Base-by-base conservation (phyloP, 2,888 invertebrate genomes). In the Drosophila neoperkinsi region DNA sequence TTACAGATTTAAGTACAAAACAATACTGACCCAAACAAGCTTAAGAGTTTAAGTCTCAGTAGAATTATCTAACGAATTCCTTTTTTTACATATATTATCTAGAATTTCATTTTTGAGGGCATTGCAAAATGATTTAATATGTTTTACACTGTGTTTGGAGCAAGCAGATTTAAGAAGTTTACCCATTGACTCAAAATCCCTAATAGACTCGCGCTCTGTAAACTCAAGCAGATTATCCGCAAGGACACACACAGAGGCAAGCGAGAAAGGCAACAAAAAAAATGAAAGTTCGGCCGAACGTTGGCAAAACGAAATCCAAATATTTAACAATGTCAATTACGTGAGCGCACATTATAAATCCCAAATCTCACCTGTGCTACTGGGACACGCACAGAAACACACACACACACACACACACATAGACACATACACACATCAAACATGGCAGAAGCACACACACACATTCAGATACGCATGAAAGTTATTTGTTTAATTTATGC, bases 321-420 rank as follows among this genome's bases (percentile, higher is more conserved):
- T 85, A 88, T 88, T 88, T 88, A 88, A 88, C 88, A 87, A 84
- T 87, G 88, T 85, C 88, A 88, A 88, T 88, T 88, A 88, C 85
- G 87, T 84, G 84, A 84, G 79, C 88, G 87, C 83, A 86, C 86
- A 88, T 88, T 86, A 86, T 86, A 86, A 88, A 88, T 88, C 87
- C 86, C 86, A 88, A 87, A 88, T 83, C 88, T 88, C 87, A 88
- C 87, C 87, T 88, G 86, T 84, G 83, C 80, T 84, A 71, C 70
- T 68, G 84, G 76, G 75, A 82, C 79, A 75, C 68, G 36, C 66
- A 66, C 59, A 51, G 43, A 56, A 28, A 43, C 51, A 46, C 36
- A 51, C 59, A 55, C 55, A 50, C 52, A 52, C 7, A 51, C 36
- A 70, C 30, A 71, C 21, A 43, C 11, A 49, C 38, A 65, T 25